Evolutionary conservation across 2,888 invertebrate species (phyloP), one percentile per base, ranked within the genome.

Genomic region (Drosophila anomelani): DNA sequence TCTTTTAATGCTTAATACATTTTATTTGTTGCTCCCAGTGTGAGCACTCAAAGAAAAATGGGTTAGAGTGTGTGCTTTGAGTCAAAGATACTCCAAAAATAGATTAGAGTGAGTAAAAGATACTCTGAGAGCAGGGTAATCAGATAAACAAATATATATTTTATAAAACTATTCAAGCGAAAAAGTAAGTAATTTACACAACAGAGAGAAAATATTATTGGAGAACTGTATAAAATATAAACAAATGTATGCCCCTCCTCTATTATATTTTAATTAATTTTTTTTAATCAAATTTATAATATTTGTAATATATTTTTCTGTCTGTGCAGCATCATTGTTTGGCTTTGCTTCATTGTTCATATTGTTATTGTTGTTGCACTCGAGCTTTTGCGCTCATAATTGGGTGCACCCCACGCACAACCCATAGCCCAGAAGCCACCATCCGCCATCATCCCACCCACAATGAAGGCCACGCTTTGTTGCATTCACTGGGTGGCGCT

Each of bases 361-460:
- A 26, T 58, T 32, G 47, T 66, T 82, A 77, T 76, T 82, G 74
- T 67, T 80, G 74, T 73, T 88, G 80, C 86, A 84, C 88, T 88
- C 83, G 78, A 86, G 84, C 77, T 74, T 78, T 76, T 75, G 74
- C 87, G 69, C 80, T 87, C 79, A 89, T 85, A 85, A 85, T 89
- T 85, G 89, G 88, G 88, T 73, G 82, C 69, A 71, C 71, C 69
- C 58, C 74, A 73, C 59, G 59, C 63, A 69, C 54, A 20, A 12
- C 34, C 17, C 61, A 64, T 49, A 26, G 9, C 26, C 4, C 56
- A 41, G 34, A 20, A 17, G 4, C 13, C 20, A 9, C 23, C 41
- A 12, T n/a, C n/a, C 15, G 3, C n/a, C 56, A 39, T 39, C 15
- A 29, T 12, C 17, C n/a, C 63, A 46, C 46, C 41, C 41, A 64